These are phyloP conservation scores for Alcedo quadribrachys DNA, from an alignment of 2,797 vertebrate genomes.

Conservation along the genomic window DNA sequence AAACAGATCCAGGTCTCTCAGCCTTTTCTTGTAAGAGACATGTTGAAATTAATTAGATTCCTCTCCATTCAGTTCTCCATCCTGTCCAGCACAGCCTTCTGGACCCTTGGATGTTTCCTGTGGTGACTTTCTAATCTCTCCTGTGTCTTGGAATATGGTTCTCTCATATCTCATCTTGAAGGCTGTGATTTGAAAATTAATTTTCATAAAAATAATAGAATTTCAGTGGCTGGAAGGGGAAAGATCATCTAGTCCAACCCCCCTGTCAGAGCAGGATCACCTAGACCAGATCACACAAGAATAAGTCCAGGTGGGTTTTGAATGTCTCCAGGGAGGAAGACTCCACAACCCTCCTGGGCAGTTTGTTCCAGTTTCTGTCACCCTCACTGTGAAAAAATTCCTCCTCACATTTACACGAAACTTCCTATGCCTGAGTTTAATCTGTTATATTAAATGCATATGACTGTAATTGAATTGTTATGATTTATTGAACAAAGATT, in stretches of 20 bases:
- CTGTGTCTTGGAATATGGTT: neutral
- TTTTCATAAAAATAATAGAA: neutral
- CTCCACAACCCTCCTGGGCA: too few species aligned
- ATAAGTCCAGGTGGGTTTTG: too few species aligned
- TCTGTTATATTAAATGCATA: neutral
- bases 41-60: neutral
- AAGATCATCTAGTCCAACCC: too few species aligned
- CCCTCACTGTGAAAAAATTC: too few species aligned
- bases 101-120: neutral
- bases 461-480: neutral
- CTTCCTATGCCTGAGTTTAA: neutral
- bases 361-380: too few species aligned
- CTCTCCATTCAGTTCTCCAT: neutral
- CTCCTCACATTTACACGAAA: too few species aligned
- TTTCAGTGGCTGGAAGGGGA: too few species aligned
- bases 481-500: neutral
- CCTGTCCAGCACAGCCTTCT: neutral
- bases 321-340: too few species aligned
- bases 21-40: too few species aligned
- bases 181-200: neutral
- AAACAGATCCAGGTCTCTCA: neutral
- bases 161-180: neutral
- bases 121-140: neutral
- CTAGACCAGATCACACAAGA: too few species aligned
- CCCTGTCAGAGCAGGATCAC: too few species aligned